Evolutionary conservation across 2,113 vertebrate genomes (phyloP).

Genomic region (Lophura nycthemera): DNA sequence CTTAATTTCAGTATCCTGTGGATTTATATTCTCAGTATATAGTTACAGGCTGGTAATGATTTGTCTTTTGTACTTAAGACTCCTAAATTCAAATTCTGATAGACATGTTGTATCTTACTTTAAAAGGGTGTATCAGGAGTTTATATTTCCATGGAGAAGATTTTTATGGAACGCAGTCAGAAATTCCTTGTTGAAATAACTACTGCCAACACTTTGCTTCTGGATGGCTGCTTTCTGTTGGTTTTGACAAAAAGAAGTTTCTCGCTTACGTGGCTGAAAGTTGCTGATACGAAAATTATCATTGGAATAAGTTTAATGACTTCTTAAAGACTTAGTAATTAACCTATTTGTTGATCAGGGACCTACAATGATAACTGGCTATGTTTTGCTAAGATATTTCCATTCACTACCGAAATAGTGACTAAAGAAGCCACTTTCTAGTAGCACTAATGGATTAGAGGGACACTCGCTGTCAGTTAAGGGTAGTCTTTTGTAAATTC

Average conservation of each 20-base stretch:
- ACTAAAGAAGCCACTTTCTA: neutral
- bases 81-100: neutral
- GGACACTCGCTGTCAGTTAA: neutral
- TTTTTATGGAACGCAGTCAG: neutral
- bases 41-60: neutral
- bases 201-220: neutral
- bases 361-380: neutral
- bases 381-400: neutral
- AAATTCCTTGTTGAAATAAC: slow-evolving; percentile 10
- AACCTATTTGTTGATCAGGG: neutral
- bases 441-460: neutral
- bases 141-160: neutral
- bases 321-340: neutral
- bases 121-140: neutral
- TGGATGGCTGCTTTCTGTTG: neutral
- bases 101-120: neutral
- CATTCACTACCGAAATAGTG: neutral
- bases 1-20: neutral
- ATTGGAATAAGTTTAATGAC: neutral
- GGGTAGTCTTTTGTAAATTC: neutral
- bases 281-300: neutral
- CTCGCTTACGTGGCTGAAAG: neutral
- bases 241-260: neutral
- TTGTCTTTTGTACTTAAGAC: neutral
- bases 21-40: neutral